Evolutionary conservation across 2,797 vertebrate genomes (phyloP), one percentile per base, ranked within the genome.

Genomic region (Poeciliopsis presidionis): DNA sequence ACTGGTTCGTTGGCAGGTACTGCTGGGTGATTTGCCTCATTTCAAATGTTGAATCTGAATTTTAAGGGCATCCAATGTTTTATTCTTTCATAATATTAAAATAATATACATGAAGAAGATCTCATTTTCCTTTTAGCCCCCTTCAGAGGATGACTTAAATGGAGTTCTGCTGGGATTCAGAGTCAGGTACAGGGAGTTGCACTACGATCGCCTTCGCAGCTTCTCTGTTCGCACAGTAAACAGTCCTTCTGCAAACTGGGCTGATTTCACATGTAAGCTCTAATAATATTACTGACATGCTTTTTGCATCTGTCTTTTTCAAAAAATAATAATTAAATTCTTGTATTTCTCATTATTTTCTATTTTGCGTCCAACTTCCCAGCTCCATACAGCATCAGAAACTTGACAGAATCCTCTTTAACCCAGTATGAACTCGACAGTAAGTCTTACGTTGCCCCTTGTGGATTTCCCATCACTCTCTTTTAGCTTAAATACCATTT

Each of bases 371-470:
- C 71, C 33, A 65, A 74, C 74, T 80, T 83, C 18, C 94, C 94
- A 99, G 98, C 97, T 71, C 92, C 93, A 71, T 99, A 99, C 93
- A 95, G 96, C 87, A 73, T 97, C 92, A 95, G 96, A 94, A 99
- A 99, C 95, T 94, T 99, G 93, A 99, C 96, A 76, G 97, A 98
- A 88, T 97, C 97, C 76, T 94, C 97, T 72, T 97, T 99, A 93
- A 98, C 97, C 41, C 98, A 99, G 81, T 99, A 99, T 72, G 97
- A 99, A 92, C 96, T 99, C 90, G 96, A 99, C 93, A 98, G 98
- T 99, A 97, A 99, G 98, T 98, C 84, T 81, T 16, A 0, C 16
- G 45, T 76, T 57, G 77, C 65, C 22, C 20, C 69, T 65, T 28
- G 16, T 53, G 55, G 2, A 30, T 87, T 30, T 47, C 75, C 57